Evolutionary conservation across 2,888 invertebrate genomes (phyloP).

Genomic region (Drosophila borealis): DNA sequence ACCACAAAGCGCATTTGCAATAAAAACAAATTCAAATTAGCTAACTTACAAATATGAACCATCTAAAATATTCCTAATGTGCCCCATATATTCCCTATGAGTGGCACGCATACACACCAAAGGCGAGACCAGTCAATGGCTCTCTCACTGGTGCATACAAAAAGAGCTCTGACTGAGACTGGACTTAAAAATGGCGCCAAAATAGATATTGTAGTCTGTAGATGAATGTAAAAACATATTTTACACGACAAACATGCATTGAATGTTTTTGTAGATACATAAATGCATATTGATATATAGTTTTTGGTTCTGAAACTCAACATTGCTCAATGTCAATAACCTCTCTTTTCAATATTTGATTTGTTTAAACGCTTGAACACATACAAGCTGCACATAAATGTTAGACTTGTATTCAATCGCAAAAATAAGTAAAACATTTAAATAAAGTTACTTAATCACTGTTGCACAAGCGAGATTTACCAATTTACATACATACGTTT

Average conservation of each 20-base stretch:
- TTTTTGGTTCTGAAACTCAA: not conserved
- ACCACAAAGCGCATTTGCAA: slow-evolving; percentile 40
- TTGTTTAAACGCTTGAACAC: not conserved
- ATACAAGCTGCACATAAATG: no score
- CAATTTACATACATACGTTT: not conserved
- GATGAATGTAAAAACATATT: slow-evolving; percentile 5
- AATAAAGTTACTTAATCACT: no score
- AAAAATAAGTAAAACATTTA: no score
- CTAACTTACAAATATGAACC: slow-evolving; percentile 11
- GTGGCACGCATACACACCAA: slow-evolving; percentile 22
- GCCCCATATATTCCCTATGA: slow-evolving; percentile 22
- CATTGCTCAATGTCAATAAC: no score
- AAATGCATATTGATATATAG: not conserved
- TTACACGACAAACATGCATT: not conserved
- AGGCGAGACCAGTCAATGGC: slow-evolving; percentile 17
- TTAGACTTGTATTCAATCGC: no score
- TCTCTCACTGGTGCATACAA: slow-evolving; percentile 53
- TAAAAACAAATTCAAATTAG: slow-evolving; percentile 48
- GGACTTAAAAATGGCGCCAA: slow-evolving; percentile 73
- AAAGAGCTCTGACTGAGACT: slow-evolving; percentile 32
- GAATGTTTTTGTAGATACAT: not conserved
- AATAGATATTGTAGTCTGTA: slow-evolving; percentile 3
- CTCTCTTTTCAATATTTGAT: not conserved
- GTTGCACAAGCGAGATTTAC: not conserved
- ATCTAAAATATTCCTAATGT: slow-evolving; percentile 10